phyloP scores from a whole-genome alignment of 2,113 vertebrate species.

The Trochalopteron elliotii region DNA sequence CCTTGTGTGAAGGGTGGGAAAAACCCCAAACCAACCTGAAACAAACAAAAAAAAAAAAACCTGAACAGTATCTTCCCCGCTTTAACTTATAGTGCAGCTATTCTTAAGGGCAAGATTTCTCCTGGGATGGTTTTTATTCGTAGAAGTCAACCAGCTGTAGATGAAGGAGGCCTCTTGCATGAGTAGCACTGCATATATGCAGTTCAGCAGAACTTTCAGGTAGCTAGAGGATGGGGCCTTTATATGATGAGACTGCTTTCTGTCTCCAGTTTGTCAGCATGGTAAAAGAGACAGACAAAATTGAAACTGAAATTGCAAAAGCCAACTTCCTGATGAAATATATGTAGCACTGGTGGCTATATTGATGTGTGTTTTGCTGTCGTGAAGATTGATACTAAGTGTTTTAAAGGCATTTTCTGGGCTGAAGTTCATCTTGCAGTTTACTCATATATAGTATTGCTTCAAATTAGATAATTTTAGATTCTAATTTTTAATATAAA shows the following conservation, averaged over 20 bases:
- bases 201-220: not conserved
- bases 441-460: not conserved
- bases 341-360: fast-evolving
- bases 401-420: not conserved
- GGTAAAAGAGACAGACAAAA: not conserved
- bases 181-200: no score
- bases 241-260: not conserved
- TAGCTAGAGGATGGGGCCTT: not conserved
- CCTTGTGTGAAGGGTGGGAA: not conserved
- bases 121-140: not conserved
- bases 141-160: not conserved
- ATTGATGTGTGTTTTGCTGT: not conserved
- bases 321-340: not conserved
- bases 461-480: not conserved
- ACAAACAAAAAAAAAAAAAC: fast-evolving
- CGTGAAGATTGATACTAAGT: not conserved
- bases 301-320: not conserved
- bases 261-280: not conserved
- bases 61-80: not conserved
- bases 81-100: not conserved
- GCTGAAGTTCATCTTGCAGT: not conserved
- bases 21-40: not conserved
- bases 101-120: not conserved
- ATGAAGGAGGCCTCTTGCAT: not conserved
- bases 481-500: not conserved